Evolutionary conservation across 2,797 vertebrate genomes (phyloP).

Genomic region (Enteromius paludinosus): DNA sequence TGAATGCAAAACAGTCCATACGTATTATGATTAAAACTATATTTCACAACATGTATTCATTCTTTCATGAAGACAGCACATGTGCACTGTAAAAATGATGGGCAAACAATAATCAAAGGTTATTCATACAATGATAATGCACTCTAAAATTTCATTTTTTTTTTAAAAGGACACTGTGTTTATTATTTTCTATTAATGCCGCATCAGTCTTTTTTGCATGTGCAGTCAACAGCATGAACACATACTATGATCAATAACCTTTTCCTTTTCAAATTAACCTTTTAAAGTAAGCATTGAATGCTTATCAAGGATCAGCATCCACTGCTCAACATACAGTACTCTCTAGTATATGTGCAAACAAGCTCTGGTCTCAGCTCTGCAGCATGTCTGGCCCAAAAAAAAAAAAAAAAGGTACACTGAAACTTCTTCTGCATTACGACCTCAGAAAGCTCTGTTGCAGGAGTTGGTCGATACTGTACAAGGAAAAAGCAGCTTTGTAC

Average conservation of each 20-base stretch:
- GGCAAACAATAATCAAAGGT: not conserved
- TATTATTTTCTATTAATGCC: not conserved
- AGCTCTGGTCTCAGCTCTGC: not conserved
- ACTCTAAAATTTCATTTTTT: not conserved
- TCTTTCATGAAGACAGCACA: not conserved
- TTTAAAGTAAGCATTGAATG: not conserved
- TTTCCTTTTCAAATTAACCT: not conserved
- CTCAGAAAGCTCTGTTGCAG: constrained; percentile 22
- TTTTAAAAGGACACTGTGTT: not conserved
- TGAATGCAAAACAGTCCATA: not conserved
- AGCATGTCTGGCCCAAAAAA: not conserved
- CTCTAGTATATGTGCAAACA: not conserved
- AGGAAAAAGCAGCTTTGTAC: constrained; percentile 27
- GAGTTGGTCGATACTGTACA: constrained; percentile 15
- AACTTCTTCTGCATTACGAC: constrained; percentile 4
- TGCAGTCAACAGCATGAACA: not conserved
- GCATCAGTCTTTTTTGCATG: not conserved
- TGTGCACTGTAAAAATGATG: not conserved
- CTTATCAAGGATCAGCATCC: not conserved
- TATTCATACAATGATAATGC: not conserved
- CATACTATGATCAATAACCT: not conserved
- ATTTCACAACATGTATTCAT: not conserved
- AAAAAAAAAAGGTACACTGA: not conserved
- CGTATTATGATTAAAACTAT: not conserved
- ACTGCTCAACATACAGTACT: not conserved